A percentile compares a stretch with the other conserved stretches of the same genome.
These are phyloP conservation scores for Sceloporus undulatus DNA, from an alignment of 2,113 vertebrate species.

Conservation along the genomic window DNA sequence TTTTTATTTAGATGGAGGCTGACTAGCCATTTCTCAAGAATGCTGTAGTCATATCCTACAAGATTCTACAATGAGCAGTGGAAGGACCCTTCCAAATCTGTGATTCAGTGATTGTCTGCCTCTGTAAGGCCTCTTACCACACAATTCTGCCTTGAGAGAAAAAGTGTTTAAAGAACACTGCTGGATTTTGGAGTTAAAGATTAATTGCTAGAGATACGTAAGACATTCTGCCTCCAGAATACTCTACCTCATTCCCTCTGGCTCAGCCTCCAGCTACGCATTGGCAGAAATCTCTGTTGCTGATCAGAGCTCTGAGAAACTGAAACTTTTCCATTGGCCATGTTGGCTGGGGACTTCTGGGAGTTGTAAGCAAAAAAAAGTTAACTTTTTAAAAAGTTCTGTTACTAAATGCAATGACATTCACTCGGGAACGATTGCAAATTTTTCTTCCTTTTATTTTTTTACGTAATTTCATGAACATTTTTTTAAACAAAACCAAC, in stretches of 20 bases:
- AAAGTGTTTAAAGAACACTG: not conserved
- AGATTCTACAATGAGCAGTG: too few relatives aligned
- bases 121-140: not conserved
- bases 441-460: not conserved
- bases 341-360: too few relatives aligned
- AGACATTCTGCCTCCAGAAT: not conserved
- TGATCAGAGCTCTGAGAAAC: not conserved
- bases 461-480: not conserved
- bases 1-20: too few relatives aligned
- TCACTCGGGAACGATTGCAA: not conserved
- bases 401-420: too few relatives aligned
- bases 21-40: not conserved
- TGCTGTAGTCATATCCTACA: not conserved
- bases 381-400: too few relatives aligned
- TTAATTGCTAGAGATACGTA: not conserved
- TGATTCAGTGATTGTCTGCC: not conserved
- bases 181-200: not conserved
- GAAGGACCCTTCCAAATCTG: not conserved
- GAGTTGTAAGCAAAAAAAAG: too few relatives aligned
- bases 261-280: too few relatives aligned
- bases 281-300: not conserved
- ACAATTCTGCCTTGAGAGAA: not conserved
- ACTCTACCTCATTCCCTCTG: not conserved
- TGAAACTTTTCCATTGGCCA: too few relatives aligned
- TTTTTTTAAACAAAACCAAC: not conserved